Base-by-base conservation (phyloP, 2,888 invertebrate species). In the Drosophila siamana region DNA sequence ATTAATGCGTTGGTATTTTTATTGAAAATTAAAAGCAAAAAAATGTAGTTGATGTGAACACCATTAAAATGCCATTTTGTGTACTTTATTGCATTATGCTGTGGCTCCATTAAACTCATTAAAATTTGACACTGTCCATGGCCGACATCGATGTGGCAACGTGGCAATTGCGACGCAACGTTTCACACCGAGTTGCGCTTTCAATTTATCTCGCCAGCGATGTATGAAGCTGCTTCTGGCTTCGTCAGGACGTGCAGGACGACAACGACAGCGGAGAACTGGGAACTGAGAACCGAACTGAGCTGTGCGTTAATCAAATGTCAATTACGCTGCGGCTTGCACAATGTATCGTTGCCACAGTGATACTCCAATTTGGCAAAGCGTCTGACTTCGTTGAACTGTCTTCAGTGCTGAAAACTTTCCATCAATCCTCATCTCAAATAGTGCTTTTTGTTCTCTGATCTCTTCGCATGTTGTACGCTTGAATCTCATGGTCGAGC, bases 11-110 rank as follows among this genome's bases (percentile, higher is more conserved):
- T 15, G n/a, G 5, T n/a, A 26, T 44, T 54, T 6, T 48, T 15
- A 6, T 54, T 13, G 15, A 50, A 11, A 59, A 24, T 11, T 13
- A 16, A 38, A 13, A 24, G 36, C 22, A 28, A 26, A 33, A 15
- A 64, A 52, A 15, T 46, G 8, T 2, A 33, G 30, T 38, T 63
- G n/a, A 73, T 83, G 51, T 63, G 67, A 75, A 83, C 78, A 72
- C 85, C 82, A 86, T 78, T 86, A 86, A 83, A 82, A 72, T 68
- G 74, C 22, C 76, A 85, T 85, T 85, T 76, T 60, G 67, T 74
- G 26, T 56, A 48, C 54, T 71, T 83, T 76, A 74, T 78, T 76
- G 69, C 76, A 78, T 80, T 73, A 80, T 65, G 46, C 47, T 57
- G 48, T 56, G 69, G 70, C 52, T 54, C 71, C 80, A 80, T 82